A percentile compares a stretch with the other conserved stretches of the same genome.
Conservation (phyloP, 2,888 invertebrate species). For the Physocephala rufipes region DNA sequence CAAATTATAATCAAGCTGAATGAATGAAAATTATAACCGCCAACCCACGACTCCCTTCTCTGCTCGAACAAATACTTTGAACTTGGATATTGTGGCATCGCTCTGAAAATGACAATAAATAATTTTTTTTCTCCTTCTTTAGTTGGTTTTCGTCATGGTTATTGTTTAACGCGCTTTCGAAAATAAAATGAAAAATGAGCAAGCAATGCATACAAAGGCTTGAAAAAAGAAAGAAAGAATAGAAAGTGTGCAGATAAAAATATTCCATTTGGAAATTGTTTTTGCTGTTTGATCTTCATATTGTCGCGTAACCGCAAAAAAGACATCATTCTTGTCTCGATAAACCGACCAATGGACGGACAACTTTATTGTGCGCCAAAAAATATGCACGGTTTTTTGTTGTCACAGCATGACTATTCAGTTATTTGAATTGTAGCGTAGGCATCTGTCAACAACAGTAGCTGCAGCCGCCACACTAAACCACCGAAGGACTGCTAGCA, state of each 20-base stretch:
- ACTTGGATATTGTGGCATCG: constrained; percentile 16
- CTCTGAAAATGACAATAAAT: not conserved
- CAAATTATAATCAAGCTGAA: not conserved
- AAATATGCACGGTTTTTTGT: constrained; percentile 27
- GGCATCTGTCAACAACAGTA: constrained; percentile 42
- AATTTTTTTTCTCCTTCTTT: too few relatives aligned
- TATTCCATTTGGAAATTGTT: not conserved
- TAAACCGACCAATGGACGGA: not conserved
- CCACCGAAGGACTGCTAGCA: constrained; percentile 1
- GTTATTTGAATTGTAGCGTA: constrained; percentile 38
- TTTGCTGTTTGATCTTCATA: constrained; percentile 6
- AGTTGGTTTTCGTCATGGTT: not conserved
- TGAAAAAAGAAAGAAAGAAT: not conserved
- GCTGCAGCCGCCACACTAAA: constrained; percentile 39
- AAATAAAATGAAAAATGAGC: not conserved
- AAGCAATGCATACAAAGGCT: not conserved
- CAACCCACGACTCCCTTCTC: not conserved
- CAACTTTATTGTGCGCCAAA: constrained; percentile 27
- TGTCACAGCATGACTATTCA: constrained; percentile 23
- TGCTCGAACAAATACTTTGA: not conserved
- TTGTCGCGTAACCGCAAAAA: constrained; percentile 13
- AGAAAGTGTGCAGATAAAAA: constrained; percentile 23
- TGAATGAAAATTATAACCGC: constrained; percentile 7
- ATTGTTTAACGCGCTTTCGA: constrained; percentile 15
- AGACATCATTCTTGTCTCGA: constrained; percentile 14